Base-by-base conservation (phyloP, 2,113 vertebrate genomes). In the Eonycteris spelaea region DNA sequence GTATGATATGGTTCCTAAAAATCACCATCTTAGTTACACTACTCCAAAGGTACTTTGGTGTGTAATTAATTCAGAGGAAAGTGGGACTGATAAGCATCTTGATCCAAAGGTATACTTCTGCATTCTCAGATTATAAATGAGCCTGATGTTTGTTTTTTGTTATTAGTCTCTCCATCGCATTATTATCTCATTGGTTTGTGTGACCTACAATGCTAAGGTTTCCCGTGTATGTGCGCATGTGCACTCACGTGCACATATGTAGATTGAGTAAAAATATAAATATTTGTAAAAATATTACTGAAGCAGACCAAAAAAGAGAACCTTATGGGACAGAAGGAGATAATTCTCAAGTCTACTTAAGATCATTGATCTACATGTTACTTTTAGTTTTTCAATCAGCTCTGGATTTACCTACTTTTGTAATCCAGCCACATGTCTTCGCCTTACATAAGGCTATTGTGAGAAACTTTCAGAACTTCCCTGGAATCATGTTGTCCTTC, bases 61-160 rank as follows among this genome's bases (percentile, higher is more conserved):
- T 83, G 24, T 89, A 38, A 75, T 95, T 91, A 67, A 65, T 89
- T 94, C 45, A 85, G 65, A 91, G 53, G 80, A 73, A 53, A 91
- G 11, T 43, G 40, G 19, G 24, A 68, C 71, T 65, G 35, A 71
- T 75, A 57, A 7, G 8, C 74, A 1, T 26, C 55, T 90, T 92
- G 57, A 88, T 51, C 15, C 48, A 90, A 86, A 93, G 26, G 18
- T 61, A 7, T 22, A n/a, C n/a, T 67, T 77, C 24, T 51, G 43
- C 19, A 28, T 12, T 45, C 3, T 12, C 26, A 33, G 16, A 67
- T 61, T 77, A 40, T 86, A 92, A 65, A 38, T 90, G 26, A 88
- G 38, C 51, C 61, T 89, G 53, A 74, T 21, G 14, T 22, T 84
- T 94, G 33, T 43, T 73, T 90, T 53, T 67, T 15, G 33, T 70